Base-by-base conservation (phyloP, 2,797 vertebrate genomes). In the Loris lydekkerianus region DNA sequence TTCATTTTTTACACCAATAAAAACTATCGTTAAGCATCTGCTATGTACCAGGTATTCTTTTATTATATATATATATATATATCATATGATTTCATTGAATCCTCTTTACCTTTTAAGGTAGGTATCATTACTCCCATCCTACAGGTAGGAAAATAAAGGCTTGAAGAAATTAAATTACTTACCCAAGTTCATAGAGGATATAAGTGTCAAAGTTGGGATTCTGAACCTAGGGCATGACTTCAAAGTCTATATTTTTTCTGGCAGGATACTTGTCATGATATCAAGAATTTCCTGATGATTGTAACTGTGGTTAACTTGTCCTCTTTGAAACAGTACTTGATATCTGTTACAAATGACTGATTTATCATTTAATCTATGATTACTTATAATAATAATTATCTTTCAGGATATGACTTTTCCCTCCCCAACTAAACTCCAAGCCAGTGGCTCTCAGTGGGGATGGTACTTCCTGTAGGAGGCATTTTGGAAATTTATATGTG, bases 201-300 rank as follows among this genome's bases (percentile, higher is more conserved):
- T 65, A 65, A 31, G 13, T 43, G n/a, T 72, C 78, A 65, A 60
- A 91, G 72, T 37, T 67, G 25, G 70, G 11, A 86, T 86, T n/a
- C 60, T 61, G 46, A 46, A 65, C 5, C 7, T 9, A 43, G 43
- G 25, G n/a, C 10, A 43, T 89, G 49, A 86, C 49, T 87, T 70
- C 27, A 63, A 46, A 95, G 60, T 77, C 70, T 89, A 7, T 43
- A 43, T 53, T 84, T 78, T 67, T 83, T 76, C 82, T 87, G 77
- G 27, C 20, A 46, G 14, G 13, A 5, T 84, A 9, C 25, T 78
- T 86, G 27, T 60, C 2, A 0, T 80, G n/a, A 53, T 53, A 53
- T 15, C 49, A 93, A 92, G 60, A 78, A 53, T 83, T 80, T 86
- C 69, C 40, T 77, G 60, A 49, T 60, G 34, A 72, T n/a, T 37